Conservation (phyloP, 2,113 vertebrate genomes). For the Steatornis caripensis region DNA sequence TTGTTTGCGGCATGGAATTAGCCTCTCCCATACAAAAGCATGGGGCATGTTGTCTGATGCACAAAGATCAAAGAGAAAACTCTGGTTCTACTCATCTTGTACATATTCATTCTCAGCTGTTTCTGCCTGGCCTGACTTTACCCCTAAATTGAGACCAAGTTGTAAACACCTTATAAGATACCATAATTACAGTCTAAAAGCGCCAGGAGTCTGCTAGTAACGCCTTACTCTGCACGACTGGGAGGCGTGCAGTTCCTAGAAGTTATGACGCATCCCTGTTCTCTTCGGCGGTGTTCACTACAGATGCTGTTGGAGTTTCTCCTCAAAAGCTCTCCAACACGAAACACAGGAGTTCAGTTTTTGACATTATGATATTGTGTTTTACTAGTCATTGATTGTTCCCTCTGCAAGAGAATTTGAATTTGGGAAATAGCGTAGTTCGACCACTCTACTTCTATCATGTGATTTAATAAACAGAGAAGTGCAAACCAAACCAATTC, state of each 20-base stretch:
- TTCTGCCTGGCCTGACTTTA: neutral
- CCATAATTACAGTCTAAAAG: neutral
- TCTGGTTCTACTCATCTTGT: neutral
- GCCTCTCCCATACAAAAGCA: neutral
- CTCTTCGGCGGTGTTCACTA: neutral
- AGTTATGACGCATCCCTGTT: neutral
- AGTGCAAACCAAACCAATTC: neutral
- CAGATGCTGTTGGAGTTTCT: neutral
- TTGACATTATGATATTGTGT: neutral
- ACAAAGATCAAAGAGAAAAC: neutral
- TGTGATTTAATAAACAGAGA: neutral
- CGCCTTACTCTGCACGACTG: neutral
- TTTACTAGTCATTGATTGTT: neutral
- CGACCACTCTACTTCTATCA: neutral
- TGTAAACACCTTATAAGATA: neutral
- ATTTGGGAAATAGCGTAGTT: neutral
- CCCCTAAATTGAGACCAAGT: accelerated
- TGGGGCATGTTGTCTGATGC: accelerated
- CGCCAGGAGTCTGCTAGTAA: neutral
- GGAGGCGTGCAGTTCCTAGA: neutral
- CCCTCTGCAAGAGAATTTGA: neutral
- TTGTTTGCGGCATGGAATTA: neutral
- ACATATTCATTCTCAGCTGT: neutral
- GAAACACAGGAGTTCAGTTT: neutral
- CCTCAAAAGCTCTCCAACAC: neutral